Evolutionary conservation across 2,113 vertebrate species (phyloP).

Genomic region (Amazona vittata): DNA sequence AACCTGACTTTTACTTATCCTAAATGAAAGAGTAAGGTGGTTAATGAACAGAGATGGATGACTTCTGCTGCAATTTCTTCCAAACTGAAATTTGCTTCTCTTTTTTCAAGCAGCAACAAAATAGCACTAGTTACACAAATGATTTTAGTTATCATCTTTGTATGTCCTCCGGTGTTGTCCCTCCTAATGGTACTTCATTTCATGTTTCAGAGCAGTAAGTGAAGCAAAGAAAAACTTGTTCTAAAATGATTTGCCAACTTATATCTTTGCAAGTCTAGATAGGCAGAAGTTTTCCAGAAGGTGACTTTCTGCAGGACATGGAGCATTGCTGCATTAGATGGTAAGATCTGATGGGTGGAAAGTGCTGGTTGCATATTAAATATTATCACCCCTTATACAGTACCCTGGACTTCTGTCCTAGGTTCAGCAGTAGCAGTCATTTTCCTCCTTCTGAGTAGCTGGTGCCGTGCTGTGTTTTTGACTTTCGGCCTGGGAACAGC

Average conservation of each 20-base stretch:
- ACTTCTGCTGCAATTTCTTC: not conserved
- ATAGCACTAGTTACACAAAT: not conserved
- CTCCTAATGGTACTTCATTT: not conserved
- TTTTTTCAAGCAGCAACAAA: not conserved
- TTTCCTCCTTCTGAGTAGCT: no score
- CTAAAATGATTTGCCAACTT: not conserved
- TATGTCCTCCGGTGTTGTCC: not conserved
- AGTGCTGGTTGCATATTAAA: not conserved
- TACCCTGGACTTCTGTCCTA: not conserved
- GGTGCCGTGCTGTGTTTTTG: no score
- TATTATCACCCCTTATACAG: not conserved
- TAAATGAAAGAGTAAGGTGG: not conserved
- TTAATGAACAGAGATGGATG: not conserved
- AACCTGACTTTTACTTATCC: not conserved
- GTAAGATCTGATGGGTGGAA: not conserved
- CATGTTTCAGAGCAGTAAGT: not conserved
- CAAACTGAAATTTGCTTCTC: not conserved
- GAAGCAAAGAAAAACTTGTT: not conserved
- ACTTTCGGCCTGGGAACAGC: no score
- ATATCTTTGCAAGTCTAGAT: not conserved
- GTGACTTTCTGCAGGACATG: not conserved
- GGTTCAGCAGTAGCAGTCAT: no score
- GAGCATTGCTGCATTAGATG: not conserved
- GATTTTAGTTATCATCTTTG: not conserved
- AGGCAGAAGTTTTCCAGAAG: not conserved